These are phyloP conservation scores for Xyrauchen texanus DNA, from an alignment of 2,113 vertebrate genomes.

Conservation along the genomic window DNA sequence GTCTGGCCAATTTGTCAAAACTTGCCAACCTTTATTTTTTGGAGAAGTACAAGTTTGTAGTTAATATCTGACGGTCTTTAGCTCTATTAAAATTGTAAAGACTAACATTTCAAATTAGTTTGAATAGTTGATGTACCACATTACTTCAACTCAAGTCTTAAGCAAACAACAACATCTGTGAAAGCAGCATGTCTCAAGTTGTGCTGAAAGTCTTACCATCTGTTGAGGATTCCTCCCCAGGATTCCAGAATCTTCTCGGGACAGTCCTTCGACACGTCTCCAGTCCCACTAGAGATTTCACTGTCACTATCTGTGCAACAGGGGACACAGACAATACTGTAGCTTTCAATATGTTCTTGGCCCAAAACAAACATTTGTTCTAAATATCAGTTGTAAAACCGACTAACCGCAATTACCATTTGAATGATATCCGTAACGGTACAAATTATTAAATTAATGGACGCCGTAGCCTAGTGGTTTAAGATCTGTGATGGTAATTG, in stretches of 20 bases:
- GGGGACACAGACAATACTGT: not conserved
- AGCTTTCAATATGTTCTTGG: not conserved
- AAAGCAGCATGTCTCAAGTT: too few relatives aligned
- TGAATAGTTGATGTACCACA: not conserved
- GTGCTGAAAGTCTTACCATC: conserved; percentile 79
- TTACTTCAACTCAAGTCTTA: too few relatives aligned
- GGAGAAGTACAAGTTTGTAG: too few relatives aligned
- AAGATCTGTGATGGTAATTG: too few relatives aligned
- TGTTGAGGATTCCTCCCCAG: conserved; percentile 91
- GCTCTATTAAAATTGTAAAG: too few relatives aligned
- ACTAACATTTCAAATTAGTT: not conserved
- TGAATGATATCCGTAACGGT: not conserved
- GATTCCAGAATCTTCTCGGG: conserved; percentile 96
- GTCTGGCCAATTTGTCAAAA: too few relatives aligned
- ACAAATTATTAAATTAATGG: too few relatives aligned
- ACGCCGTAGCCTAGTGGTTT: too few relatives aligned
- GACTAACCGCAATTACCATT: not conserved
- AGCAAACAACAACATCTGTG: too few relatives aligned
- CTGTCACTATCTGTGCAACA: conserved; percentile 88
- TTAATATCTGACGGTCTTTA: too few relatives aligned
- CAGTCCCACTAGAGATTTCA: conserved; percentile 95
- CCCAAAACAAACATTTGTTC: not conserved
- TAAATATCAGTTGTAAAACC: not conserved
- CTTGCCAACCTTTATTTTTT: too few relatives aligned
- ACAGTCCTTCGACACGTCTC: conserved; percentile 97